These are phyloP conservation scores for Malurus elegans DNA, from an alignment of 2,113 vertebrate species.

Conservation along the genomic window DNA sequence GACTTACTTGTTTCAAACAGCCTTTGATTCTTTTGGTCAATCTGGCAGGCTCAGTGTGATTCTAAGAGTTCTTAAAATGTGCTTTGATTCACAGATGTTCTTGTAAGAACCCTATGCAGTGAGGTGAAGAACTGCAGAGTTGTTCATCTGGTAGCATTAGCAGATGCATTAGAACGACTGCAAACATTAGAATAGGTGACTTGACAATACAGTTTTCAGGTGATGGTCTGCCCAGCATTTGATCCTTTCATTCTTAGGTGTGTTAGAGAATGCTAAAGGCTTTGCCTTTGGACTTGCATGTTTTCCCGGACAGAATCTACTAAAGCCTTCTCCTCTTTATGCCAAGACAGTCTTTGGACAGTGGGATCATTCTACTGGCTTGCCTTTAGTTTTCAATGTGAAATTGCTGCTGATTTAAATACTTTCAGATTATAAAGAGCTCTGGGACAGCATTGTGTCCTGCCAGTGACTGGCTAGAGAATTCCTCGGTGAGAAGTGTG, in stretches of 20 bases:
- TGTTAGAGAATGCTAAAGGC: background rate
- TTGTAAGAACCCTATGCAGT: background rate
- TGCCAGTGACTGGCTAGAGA: background rate
- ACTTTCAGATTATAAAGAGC: background rate
- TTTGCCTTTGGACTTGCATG: background rate
- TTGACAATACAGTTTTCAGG: background rate
- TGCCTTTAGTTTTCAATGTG: background rate
- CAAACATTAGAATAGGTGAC: background rate
- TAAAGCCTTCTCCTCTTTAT: background rate
- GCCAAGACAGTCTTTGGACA: background rate
- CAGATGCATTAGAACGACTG: background rate
- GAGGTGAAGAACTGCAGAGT: background rate
- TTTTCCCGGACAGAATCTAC: constrained; percentile 11
- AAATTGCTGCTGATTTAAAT: background rate
- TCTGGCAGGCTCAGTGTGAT: background rate
- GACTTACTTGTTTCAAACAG: background rate
- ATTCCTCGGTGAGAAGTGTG: background rate
- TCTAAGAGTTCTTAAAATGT: background rate
- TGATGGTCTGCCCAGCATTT: background rate
- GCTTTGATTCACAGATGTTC: background rate
- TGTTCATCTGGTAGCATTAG: background rate
- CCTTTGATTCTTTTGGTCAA: background rate
- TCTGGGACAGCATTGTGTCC: background rate
- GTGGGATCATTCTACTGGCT: background rate
- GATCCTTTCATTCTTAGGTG: background rate